Conservation (phyloP, 92 coral and sea anemone species). For the Parazoanthus swiftii region DNA sequence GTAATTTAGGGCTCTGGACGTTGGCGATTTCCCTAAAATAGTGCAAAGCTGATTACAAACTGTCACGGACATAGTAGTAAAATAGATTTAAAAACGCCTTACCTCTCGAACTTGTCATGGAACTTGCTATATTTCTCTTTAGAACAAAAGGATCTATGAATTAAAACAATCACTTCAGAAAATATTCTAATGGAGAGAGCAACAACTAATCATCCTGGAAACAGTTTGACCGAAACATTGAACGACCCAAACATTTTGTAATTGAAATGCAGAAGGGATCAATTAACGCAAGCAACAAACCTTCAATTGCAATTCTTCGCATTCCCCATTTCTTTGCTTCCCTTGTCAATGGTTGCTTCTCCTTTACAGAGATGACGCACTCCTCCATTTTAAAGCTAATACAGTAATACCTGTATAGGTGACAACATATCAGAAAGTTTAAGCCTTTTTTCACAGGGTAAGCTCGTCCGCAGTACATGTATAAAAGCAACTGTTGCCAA, state of each 20-base stretch:
- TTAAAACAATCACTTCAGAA: not conserved
- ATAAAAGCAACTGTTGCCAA: too few relatives aligned
- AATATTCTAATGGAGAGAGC: too few relatives aligned
- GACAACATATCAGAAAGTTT: not conserved
- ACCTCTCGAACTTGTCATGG: conserved; percentile 74
- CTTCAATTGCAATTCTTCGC: conserved; percentile 87
- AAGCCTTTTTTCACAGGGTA: not conserved
- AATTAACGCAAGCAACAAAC: conserved; percentile 36
- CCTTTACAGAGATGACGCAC: conserved; percentile 61
- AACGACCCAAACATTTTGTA: not conserved
- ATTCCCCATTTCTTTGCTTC: conserved; percentile 79
- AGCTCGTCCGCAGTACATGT: too few relatives aligned
- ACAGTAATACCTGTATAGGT: conserved; percentile 72
- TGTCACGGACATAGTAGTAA: not conserved
- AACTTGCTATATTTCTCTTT: conserved; percentile 81
- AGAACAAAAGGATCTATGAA: conserved; percentile 80
- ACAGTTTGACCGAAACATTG: not conserved
- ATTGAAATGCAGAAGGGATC: too few relatives aligned
- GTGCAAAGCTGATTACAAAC: too few relatives aligned
- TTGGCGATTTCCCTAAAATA: too few relatives aligned
- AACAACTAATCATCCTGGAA: too few relatives aligned
- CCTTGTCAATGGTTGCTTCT: conserved; percentile 55
- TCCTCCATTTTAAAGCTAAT: conserved; percentile 65
- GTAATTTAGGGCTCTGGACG: too few relatives aligned
- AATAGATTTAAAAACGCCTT: not conserved